A percentile compares a stretch with the other conserved stretches of the same genome.
These are phyloP conservation scores for Microcebus tavaratra DNA, from an alignment of 2,113 vertebrate species.

Conservation along the genomic window DNA sequence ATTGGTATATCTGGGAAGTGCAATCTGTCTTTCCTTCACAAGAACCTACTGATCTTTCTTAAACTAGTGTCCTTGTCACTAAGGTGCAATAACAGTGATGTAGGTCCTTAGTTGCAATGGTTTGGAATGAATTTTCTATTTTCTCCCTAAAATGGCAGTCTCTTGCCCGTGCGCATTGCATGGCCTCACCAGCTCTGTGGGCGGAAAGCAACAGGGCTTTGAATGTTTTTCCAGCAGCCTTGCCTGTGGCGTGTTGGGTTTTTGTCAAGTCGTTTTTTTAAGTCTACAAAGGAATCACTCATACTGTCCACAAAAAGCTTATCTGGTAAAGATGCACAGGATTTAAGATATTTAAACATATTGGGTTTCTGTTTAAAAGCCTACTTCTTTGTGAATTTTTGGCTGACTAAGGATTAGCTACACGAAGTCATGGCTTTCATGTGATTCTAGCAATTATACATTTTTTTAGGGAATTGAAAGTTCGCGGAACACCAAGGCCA, in stretches of 20 bases:
- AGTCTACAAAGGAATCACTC: slow-evolving; percentile 69
- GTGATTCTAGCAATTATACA: slow-evolving; percentile 85
- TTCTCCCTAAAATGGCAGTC: slow-evolving; percentile 74
- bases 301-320: slow-evolving; percentile 69
- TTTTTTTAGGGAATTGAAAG: slow-evolving; percentile 80
- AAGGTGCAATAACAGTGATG: neutral
- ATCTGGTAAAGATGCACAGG: slow-evolving; percentile 73
- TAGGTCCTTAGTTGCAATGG: accelerated
- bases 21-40: slow-evolving; percentile 42
- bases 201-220: slow-evolving; percentile 79
- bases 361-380: slow-evolving; percentile 70
- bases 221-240: slow-evolving; percentile 83
- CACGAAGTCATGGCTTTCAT: slow-evolving; percentile 82
- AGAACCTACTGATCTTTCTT: slow-evolving; percentile 56
- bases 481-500: slow-evolving; percentile 75
- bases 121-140: slow-evolving; percentile 63
- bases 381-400: slow-evolving; percentile 76
- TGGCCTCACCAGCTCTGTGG: slow-evolving; percentile 70
- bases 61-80: neutral
- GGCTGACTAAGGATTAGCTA: slow-evolving; percentile 79
- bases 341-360: slow-evolving; percentile 78
- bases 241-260: slow-evolving; percentile 82
- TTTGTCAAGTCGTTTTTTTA: slow-evolving; percentile 80
- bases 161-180: slow-evolving; percentile 68
- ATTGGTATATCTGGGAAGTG: slow-evolving; percentile 68